Conservation (phyloP, 2,113 vertebrate genomes). For the Cheirogaleus medius region DNA sequence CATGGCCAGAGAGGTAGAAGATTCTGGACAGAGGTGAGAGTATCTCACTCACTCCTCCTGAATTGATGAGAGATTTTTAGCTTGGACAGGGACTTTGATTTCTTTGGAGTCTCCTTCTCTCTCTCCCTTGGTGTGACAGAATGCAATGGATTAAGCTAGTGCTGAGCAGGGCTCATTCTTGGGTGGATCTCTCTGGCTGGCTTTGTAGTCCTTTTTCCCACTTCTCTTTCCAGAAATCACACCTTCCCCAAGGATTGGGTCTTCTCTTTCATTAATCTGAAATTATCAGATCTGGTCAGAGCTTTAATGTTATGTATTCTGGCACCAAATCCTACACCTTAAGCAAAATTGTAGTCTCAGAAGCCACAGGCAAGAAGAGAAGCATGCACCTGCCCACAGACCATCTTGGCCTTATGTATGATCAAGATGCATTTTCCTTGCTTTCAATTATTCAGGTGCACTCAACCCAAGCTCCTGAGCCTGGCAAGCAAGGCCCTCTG, state of each 20-base stretch:
- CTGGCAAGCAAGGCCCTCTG: not conserved
- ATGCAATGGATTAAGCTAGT: not conserved
- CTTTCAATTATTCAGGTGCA: not conserved
- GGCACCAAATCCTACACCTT: slow-evolving; percentile 6
- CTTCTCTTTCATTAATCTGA: not conserved
- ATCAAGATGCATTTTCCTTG: not conserved
- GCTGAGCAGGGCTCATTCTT: not conserved
- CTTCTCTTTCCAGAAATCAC: not conserved
- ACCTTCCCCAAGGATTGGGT: not conserved
- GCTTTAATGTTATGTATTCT: not conserved
- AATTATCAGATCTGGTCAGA: not conserved
- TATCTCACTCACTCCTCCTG: not conserved
- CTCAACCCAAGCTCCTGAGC: not conserved
- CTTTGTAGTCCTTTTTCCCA: not conserved
- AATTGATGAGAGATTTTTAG: not conserved
- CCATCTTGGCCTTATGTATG: not conserved
- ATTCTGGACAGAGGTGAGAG: not conserved
- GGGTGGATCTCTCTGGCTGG: not conserved
- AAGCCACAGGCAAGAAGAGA: slow-evolving; percentile 14
- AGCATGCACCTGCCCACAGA: not conserved
- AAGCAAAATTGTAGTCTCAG: slow-evolving; percentile 20
- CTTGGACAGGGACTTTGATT: not conserved
- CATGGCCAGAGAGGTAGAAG: not conserved
- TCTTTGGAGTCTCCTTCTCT: not conserved
- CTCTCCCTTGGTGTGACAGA: not conserved